Base-by-base conservation (phyloP, 2,888 invertebrate genomes). In the Conistra vaccinii region DNA sequence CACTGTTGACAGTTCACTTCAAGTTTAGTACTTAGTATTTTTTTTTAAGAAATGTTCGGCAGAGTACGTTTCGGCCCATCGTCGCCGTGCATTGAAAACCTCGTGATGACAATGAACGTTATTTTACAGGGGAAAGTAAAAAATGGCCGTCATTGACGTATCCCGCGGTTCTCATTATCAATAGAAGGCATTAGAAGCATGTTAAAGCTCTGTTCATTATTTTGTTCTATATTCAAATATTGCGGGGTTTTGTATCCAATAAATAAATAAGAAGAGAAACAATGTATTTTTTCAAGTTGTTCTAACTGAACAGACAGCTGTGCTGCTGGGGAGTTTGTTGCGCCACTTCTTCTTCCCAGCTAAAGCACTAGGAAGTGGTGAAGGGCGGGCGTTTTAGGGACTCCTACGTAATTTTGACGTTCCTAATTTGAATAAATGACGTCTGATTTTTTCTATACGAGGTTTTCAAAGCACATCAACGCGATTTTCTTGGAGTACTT, bases 401-500 rank as follows among this genome's bases (percentile, higher is more conserved):
- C 12, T 42, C 3, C 3, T 14, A 42, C 0, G 42, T 42, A 42
- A 42, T 14, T 42, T 42, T 12, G 12, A 42, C 42, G 42, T 42
- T 42, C 42, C 42, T 42, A 42, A 14, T 14, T 42, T 42, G 42
- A 14, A 42, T 42, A 42, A 42, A 42, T 14, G 14, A 14, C 42
- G 2, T 42, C 3, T 0, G 0, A 12, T 42, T 14, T 42, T 42
- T 48, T 48, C 17, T 17, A 6, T 20, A 20, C 20, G 6, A 20
- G 3, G 42, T 42, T 42, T 42, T 42, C 7, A 20, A 20, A 17
- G 17, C 20, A 20, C 20, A 6, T 6, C 20, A 17, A 45, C 45
- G 17, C 17, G 0, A 45, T 3, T 20, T 1, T 10, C n/a, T n/a
- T 51, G 10, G 3, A 0, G 51, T 51, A 23, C 1, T 0, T 5